phyloP scores from a whole-genome alignment of 1,140 invertebrate species.

The Brachionus manjavacas region DNA sequence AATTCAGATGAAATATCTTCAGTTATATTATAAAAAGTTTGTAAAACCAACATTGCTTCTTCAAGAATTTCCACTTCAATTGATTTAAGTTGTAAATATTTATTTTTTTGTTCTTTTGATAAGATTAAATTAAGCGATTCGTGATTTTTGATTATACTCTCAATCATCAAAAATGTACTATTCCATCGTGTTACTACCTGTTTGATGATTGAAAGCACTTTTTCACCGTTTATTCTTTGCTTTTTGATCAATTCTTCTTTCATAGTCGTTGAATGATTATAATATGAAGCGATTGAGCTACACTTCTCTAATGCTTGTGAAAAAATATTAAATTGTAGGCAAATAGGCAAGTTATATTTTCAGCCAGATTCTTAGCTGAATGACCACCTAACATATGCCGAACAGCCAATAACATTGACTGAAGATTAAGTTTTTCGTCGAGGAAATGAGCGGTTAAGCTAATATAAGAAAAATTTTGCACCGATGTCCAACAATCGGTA shows the following conservation, averaged over 20 bases:
- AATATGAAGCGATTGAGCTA: not conserved
- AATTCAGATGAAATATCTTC: no score
- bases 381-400: not conserved
- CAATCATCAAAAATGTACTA: not conserved
- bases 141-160: not conserved
- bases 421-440: not conserved
- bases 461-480: conserved; percentile 28
- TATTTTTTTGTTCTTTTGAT: not conserved
- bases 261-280: not conserved
- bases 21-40: no score
- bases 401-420: not conserved
- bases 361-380: not conserved
- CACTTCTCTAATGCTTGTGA: not conserved
- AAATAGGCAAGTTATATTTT: not conserved
- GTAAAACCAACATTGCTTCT: no score
- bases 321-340: not conserved
- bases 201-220: not conserved
- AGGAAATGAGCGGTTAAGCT: not conserved
- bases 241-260: not conserved
- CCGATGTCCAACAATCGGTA: conserved; percentile 17
- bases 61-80: no score
- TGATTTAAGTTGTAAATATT: no score
- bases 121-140: not conserved
- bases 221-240: not conserved
- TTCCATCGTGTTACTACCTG: conserved; percentile 2